phyloP scores from a whole-genome alignment of 2,113 vertebrate species.

The Ptyas mucosa region DNA sequence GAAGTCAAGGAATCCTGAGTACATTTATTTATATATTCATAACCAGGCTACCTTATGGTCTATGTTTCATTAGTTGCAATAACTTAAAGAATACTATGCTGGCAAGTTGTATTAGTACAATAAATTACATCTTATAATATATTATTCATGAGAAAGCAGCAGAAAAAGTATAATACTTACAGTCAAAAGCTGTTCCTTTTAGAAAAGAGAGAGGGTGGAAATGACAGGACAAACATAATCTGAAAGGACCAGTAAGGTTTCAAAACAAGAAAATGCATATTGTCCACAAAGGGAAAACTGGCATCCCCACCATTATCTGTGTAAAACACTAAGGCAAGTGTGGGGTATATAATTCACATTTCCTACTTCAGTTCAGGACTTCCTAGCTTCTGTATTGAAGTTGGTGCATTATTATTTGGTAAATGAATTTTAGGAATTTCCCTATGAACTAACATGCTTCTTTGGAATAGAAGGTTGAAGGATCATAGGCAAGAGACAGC shows the following conservation, averaged over 20 bases:
- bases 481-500: background rate
- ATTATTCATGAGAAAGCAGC: conserved; percentile 18
- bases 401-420: background rate
- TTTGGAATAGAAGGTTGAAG: background rate
- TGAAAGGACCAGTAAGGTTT: background rate
- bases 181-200: background rate
- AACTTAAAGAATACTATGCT: background rate
- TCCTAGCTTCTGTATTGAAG: background rate
- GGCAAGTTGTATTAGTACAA: conserved; percentile 31
- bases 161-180: background rate
- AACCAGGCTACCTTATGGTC: background rate
- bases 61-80: conserved; percentile 31
- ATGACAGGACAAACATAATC: background rate
- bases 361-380: background rate
- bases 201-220: background rate
- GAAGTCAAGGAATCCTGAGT: conserved; percentile 4
- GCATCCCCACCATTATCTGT: background rate
- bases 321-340: background rate
- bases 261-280: background rate
- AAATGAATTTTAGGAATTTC: background rate
- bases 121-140: conserved; percentile 38
- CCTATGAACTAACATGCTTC: background rate
- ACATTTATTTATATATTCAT: background rate
- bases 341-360: background rate
- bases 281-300: background rate